Evolutionary conservation across 2,113 vertebrate species (phyloP), one percentile per base, ranked within the genome.

Genomic region (Cyphomyrus discorhynchus): DNA sequence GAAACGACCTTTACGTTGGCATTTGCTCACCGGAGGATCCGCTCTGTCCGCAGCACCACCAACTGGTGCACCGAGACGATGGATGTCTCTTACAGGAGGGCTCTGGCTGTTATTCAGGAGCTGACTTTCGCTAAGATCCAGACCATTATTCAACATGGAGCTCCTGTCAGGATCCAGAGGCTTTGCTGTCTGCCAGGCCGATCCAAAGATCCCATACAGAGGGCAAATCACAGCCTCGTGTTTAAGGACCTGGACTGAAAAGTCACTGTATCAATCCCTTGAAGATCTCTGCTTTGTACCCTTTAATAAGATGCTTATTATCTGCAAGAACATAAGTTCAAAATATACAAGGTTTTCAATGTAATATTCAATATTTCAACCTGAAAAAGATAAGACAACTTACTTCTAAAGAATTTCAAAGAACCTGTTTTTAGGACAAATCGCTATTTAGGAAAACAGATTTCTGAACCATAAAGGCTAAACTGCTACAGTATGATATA

Each of bases 401-500:
- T 84, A 39, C 74, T 39, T 19, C 35, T 35, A 35, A 19, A 42
- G 17, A 56, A 53, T 53, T 31, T 35, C 86, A 53, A 56, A 39
- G 17, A 56, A 35, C 17, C 21, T 46, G 82, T 84, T 86, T 27
- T 49, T 49, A 86, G 45, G 13, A 50, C 17, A 39, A 31, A 87
- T 7, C 35, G 1, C 27, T 35, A 56, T 62, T 62, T 56, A 42
- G 21, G 15, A 62, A 56, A 19, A 49, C 83, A 89, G 45, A 56
- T 86, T 56, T 24, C 21, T 9, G 39, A 50, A 50, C 66, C 11
- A 1, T 11, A 74, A 89, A 27, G 50, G 89, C 90, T 80, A 90
- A 47, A 90, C 70, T 90, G 90, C 62, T 86, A 91, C 82, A 53
- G 77, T 49, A 46, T 93, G 70, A 90, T 77, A 53, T 89, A 80